phyloP scores from a whole-genome alignment of 2,888 invertebrate species.

The Drosophila incognita region DNA sequence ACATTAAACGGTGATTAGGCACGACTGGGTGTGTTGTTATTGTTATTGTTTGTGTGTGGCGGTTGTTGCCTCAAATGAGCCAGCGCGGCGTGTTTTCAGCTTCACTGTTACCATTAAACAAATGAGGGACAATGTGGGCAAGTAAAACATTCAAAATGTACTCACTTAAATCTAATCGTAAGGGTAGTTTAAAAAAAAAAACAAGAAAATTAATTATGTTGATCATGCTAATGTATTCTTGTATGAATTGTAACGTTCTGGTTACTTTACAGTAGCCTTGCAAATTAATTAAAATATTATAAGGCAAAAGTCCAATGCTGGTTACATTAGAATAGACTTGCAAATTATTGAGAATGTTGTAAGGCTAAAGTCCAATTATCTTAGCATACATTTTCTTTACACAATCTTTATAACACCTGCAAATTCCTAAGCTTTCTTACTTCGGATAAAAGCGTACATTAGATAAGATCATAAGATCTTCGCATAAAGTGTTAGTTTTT shows the following conservation, averaged over 20 bases:
- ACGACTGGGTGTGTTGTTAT: constrained; percentile 29
- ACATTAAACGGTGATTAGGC: constrained; percentile 77
- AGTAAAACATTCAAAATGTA: constrained; percentile 21
- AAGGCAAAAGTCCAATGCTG: neutral
- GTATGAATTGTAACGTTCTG: too few species aligned
- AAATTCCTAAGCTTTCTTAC: neutral
- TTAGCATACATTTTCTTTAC: neutral
- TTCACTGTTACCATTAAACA: constrained; percentile 53
- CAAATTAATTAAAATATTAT: neutral
- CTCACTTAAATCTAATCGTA: constrained; percentile 19
- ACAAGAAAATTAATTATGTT: constrained; percentile 1
- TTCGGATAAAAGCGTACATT: neutral
- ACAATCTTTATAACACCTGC: neutral
- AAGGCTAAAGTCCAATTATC: neutral
- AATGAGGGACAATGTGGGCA: constrained; percentile 58
- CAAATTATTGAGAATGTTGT: neutral
- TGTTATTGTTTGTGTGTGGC: constrained; percentile 11
- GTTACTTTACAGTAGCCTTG: neutral
- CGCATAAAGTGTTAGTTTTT: neutral
- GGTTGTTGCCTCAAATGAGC: constrained; percentile 24
- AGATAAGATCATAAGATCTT: neutral
- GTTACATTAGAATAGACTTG: neutral
- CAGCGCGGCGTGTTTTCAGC: constrained; percentile 35
- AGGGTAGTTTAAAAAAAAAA: constrained; percentile 12
- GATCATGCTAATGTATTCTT: neutral